A percentile compares a stretch with the other conserved stretches of the same genome.
These are phyloP conservation scores for Tetragnatha montana DNA, from an alignment of 2,888 invertebrate genomes.

Conservation along the genomic window DNA sequence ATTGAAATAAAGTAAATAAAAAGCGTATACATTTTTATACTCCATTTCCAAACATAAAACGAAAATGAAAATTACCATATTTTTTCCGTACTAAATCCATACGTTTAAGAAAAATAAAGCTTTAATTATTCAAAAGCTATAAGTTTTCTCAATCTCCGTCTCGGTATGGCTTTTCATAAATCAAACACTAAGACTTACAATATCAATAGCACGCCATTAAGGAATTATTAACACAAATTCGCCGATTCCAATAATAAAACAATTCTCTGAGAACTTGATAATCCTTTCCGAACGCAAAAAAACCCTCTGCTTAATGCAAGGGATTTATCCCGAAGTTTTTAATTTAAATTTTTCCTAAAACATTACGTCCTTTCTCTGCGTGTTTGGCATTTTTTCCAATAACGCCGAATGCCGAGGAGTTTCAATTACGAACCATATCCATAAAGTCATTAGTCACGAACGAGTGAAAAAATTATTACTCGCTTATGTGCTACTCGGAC, in stretches of 20 bases:
- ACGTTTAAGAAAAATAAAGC: no score
- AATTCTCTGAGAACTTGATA: not conserved
- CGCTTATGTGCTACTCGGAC: constrained; percentile 4
- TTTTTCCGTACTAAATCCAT: no score
- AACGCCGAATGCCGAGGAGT: constrained; percentile 7
- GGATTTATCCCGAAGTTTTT: not conserved
- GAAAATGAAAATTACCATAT: no score
- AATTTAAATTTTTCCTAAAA: not conserved
- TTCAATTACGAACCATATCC: constrained; percentile 28
- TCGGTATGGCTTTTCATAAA: no score
- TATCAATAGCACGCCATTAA: not conserved
- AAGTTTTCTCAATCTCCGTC: no score
- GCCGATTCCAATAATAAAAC: not conserved
- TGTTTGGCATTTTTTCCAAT: constrained; percentile 11
- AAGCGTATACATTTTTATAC: no score
- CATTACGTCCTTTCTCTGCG: not conserved
- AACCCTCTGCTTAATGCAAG: not conserved
- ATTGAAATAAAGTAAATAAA: no score
- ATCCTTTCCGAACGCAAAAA: not conserved
- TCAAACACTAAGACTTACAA: not conserved
- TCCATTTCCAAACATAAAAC: no score
- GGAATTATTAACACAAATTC: not conserved
- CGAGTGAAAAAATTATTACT: not conserved
- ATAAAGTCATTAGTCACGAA: constrained; percentile 51
- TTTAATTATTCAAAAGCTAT: no score